Percentiles rank a stretch among this genome's conserved stretches.
These are phyloP conservation scores for Ornithoptera priamus DNA, from an alignment of 2,888 invertebrate species.

Conservation along the genomic window DNA sequence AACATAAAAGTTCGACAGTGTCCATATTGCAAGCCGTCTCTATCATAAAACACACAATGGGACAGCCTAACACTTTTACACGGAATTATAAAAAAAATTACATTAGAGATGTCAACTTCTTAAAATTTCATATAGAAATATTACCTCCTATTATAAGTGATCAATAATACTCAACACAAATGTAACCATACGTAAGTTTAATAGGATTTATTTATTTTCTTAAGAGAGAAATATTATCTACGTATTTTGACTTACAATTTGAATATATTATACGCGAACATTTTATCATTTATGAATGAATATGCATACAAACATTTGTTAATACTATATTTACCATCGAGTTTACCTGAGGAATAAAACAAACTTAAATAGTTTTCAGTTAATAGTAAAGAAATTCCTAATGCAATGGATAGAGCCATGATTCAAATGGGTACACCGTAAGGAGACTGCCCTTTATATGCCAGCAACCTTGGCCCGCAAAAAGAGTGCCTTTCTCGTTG, in stretches of 20 bases:
- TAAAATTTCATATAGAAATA: too few relatives aligned
- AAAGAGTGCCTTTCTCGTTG: slow-evolving; percentile 45
- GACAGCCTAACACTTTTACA: background rate
- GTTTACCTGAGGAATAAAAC: background rate
- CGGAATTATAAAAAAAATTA: background rate
- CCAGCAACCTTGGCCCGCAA: slow-evolving; percentile 49
- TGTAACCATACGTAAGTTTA: too few relatives aligned
- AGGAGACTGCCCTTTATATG: slow-evolving; percentile 39
- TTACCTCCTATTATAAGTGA: too few relatives aligned
- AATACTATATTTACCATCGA: too few relatives aligned
- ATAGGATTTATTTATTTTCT: too few relatives aligned
- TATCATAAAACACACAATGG: background rate
- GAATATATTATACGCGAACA: too few relatives aligned
- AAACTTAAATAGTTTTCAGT: slow-evolving; percentile 3
- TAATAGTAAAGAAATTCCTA: background rate
- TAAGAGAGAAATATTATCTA: too few relatives aligned
- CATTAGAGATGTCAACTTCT: too few relatives aligned
- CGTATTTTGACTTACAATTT: too few relatives aligned
- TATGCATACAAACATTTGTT: too few relatives aligned
- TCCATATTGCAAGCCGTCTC: background rate
- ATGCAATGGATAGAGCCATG: background rate
- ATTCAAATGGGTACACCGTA: slow-evolving; percentile 2
- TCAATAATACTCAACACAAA: too few relatives aligned
- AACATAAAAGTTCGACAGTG: background rate
- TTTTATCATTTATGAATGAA: too few relatives aligned